Evolutionary conservation across 2,113 vertebrate species (phyloP), one percentile per base, ranked within the genome.

Genomic region (Sigmodon hispidus): DNA sequence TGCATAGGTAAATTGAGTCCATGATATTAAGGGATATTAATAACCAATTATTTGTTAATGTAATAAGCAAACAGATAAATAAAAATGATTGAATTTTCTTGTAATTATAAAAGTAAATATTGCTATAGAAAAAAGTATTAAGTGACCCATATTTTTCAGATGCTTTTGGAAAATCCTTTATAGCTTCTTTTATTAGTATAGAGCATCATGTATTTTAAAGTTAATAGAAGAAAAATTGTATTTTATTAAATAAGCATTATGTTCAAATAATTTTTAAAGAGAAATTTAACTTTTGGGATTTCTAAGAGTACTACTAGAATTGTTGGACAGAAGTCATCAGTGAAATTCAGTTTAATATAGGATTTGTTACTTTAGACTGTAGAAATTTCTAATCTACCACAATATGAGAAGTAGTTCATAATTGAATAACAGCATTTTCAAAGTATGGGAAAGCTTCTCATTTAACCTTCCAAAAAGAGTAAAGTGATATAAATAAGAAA

Each of bases 401-500:
- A 6, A 29, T 69, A 80, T 65, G 61, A 92, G 10, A 1, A 90
- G 13, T 76, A 48, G 7, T 45, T 94, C 63, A 90, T 87, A 89
- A 57, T 3, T 87, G 92, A 50, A 95, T 5, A 86, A 12, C 1
- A 45, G 48, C 2, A 3, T 73, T 63, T 96, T 92, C 16, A 92
- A 81, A 50, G 40, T 90, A 15, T 89, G 79, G 5, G 45, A 72
- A 31, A 91, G 45, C 63, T 10, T 92, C 55, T 43, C 6, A 40
- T 75, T 76, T 80, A 40, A 63, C 4, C 50, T 96, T 50, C 31
- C 48, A 75, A 75, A 7, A 79, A 70, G 26, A 84, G 11, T 3
- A 81, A 81, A 94, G 43, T 96, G 2, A 72, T 36, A 76, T 34
- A 80, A 67, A 69, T 52, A 29, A 89, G 36, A 90, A 90, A 87